A percentile compares a stretch with the other conserved stretches of the same genome.
phyloP scores from a whole-genome alignment of 2,113 vertebrate species.

The Sapayoa aenigma region DNA sequence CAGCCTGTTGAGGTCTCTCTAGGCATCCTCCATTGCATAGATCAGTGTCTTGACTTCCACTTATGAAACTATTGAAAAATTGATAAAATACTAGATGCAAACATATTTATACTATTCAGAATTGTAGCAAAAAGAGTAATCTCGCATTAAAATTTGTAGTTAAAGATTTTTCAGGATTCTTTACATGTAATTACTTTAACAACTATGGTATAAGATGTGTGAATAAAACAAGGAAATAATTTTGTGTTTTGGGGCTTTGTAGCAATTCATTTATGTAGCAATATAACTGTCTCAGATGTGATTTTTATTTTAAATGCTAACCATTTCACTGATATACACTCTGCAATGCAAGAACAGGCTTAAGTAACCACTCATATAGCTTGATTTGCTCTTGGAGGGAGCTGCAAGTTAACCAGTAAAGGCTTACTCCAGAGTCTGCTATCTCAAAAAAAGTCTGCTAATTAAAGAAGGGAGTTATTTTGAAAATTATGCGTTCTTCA shows the following conservation, averaged over 20 bases:
- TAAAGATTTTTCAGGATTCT: not conserved
- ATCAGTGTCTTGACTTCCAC: not conserved
- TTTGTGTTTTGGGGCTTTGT: not conserved
- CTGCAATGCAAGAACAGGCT: not conserved
- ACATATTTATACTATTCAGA: not conserved
- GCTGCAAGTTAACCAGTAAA: not conserved
- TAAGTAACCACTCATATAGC: not conserved
- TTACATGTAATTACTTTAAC: not conserved
- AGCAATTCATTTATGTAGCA: not conserved
- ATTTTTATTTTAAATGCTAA: not conserved
- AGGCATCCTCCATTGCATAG: not conserved
- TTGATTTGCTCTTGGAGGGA: not conserved
- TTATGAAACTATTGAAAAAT: not conserved
- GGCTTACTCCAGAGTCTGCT: not conserved
- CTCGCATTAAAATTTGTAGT: not conserved
- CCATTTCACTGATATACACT: not conserved
- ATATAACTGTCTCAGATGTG: not conserved
- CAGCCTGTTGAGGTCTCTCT: not conserved
- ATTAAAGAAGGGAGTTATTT: not conserved
- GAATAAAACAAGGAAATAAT: not conserved
- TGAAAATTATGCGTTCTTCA: not conserved
- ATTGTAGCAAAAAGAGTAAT: not conserved
- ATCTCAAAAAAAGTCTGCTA: not conserved
- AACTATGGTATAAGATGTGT: not conserved
- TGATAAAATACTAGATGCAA: not conserved